Conservation (phyloP, 2,797 vertebrate species). For the Chrosomus eos region DNA sequence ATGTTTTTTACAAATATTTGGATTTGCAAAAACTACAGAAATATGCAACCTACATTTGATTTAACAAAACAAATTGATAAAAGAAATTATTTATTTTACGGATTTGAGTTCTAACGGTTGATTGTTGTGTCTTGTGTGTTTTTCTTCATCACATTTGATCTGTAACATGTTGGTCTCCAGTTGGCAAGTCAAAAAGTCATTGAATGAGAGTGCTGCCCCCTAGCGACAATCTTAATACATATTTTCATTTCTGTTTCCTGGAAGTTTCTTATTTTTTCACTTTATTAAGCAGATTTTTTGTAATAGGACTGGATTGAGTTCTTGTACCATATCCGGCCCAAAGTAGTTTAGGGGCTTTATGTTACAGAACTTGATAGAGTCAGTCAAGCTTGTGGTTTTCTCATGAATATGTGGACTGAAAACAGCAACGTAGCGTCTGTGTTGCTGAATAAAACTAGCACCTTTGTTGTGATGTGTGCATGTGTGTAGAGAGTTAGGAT, state of each 20-base stretch:
- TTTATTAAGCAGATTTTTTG: background rate
- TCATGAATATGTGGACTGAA: conserved; percentile 55
- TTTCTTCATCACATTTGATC: background rate
- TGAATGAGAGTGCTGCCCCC: background rate
- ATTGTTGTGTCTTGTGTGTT: background rate
- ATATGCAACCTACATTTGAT: background rate
- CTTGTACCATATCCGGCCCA: background rate
- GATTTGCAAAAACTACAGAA: background rate
- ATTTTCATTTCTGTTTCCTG: background rate
- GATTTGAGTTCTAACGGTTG: background rate
- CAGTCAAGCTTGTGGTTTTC: conserved; percentile 47
- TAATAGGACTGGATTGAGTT: background rate
- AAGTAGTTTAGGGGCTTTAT: conserved; percentile 1
- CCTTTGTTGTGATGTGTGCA: conserved; percentile 40
- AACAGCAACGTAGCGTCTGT: conserved; percentile 57
- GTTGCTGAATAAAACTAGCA: conserved; percentile 33
- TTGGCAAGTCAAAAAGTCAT: background rate
- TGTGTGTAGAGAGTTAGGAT: conserved; percentile 61
- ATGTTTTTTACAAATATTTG: too few species aligned
- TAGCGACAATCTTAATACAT: conserved; percentile 9
- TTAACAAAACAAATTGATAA: background rate
- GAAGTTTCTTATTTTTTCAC: background rate
- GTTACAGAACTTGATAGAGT: background rate
- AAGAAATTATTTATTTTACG: background rate
- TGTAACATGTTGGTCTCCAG: background rate